phyloP scores from a whole-genome alignment of 2,888 invertebrate species.

The Leptinotarsa haldemani region DNA sequence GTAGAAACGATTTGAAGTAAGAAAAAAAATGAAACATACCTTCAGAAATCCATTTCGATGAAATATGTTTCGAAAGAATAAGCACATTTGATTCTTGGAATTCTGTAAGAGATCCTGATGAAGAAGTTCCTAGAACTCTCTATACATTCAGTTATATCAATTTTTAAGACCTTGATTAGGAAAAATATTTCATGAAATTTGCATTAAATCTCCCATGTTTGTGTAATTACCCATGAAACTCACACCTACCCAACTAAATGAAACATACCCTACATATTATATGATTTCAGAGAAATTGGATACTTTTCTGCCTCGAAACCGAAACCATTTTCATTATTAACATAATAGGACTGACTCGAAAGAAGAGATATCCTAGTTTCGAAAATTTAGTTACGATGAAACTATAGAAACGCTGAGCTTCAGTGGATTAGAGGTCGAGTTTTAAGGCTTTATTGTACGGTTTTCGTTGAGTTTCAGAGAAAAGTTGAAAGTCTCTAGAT shows the following conservation, averaged over 20 bases:
- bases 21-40: no score
- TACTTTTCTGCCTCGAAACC: constrained; percentile 29
- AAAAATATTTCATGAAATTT: no score
- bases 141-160: no score
- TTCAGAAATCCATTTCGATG: no score
- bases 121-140: no score
- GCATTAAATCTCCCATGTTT: no score
- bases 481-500: background rate
- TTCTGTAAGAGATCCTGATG: no score
- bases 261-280: constrained; percentile 6
- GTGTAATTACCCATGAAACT: background rate
- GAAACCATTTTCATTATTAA: constrained; percentile 34
- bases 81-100: no score
- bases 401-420: background rate
- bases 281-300: constrained; percentile 28
- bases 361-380: background rate
- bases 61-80: no score
- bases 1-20: no score
- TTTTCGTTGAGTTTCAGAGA: background rate
- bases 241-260: background rate
- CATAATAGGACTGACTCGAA: background rate
- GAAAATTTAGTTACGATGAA: background rate
- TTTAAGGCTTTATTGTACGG: background rate
- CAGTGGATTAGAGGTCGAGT: background rate
- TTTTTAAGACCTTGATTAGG: no score